Base-by-base conservation (phyloP, 2,888 invertebrate genomes). In the Ceratothoa steindachneri region DNA sequence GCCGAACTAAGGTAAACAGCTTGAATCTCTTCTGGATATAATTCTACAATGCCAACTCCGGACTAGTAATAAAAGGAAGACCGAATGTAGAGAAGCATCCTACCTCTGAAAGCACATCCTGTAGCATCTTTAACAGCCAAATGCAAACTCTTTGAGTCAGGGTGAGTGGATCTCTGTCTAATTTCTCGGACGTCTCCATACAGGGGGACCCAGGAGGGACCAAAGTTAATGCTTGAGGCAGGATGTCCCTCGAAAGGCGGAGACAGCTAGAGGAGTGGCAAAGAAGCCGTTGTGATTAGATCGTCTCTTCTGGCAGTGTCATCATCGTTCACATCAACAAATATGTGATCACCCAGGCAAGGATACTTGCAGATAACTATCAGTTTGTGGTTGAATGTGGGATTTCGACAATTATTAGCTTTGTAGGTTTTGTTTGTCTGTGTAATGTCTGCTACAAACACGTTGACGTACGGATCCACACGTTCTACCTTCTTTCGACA, bases 111-210 rank as follows among this genome's bases (percentile, higher is more conserved):
- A 15, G 66, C 15, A 30, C 71, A 71, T 31, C 71, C 71, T 7
- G 41, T 24, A 28, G 22, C 60, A 22, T 60, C 65, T 51, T n/a
- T 12, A n/a, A 12, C 66, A 12, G 9, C 12, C 24, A 41, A 60
- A 28, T 71, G 53, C 24, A 24, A 3, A 28, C 41, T 27, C 1
- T 41, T 30, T n/a, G 31, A 12, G 27, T 31, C 15, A 1, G 27
- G 3, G n/a, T 51, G n/a, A 30, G 30, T 66, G 7, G 53, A 41
- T 30, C 66, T 9, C 53, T 66, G 41, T 3, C 29, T 28, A n/a
- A 71, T 64, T 28, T 71, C 64, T 1, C 71, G 15, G 5, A 71
- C 71, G 51, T 71, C 71, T 27, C 71, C 71, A 66, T 71, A 71
- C 19, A 71, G 51, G 9, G 66, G 65, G 9, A 71, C 15, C 71